Conservation (phyloP, 2,113 vertebrate genomes). For the Cyprinus carpio region DNA sequence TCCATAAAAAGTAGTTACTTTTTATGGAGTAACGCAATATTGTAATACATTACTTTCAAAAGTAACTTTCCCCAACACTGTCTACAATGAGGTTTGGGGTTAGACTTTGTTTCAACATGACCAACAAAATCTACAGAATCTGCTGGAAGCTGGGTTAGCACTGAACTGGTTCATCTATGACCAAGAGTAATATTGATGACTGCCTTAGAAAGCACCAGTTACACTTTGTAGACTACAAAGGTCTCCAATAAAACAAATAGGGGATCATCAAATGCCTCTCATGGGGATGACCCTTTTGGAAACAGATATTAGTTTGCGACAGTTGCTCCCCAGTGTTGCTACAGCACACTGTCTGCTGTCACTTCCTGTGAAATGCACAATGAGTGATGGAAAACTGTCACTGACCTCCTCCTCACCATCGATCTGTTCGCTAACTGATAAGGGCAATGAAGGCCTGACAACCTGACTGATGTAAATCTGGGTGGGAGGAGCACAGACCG, state of each 20-base stretch:
- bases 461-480: slow-evolving; percentile 50
- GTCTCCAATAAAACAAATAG: slow-evolving; percentile 18
- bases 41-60: too few relatives aligned
- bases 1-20: too few relatives aligned
- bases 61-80: neutral
- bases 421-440: slow-evolving; percentile 39
- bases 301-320: neutral
- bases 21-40: too few relatives aligned
- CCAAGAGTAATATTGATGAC: neutral
- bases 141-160: neutral
- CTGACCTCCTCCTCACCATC: slow-evolving; percentile 37
- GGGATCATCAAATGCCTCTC: neutral
- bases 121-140: neutral
- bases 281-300: neutral
- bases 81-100: neutral
- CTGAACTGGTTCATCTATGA: neutral
- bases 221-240: neutral
- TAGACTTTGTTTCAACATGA: too few relatives aligned
- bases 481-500: neutral
- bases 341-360: slow-evolving; percentile 1
- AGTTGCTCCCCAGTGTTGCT: slow-evolving; percentile 17
- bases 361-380: slow-evolving; percentile 25
- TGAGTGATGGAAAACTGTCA: slow-evolving; percentile 39
- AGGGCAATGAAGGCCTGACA: slow-evolving; percentile 26
- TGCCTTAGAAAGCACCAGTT: neutral